Percentiles rank a stretch among this genome's conserved stretches.
Evolutionary conservation across 2,113 vertebrate species (phyloP).

Genomic region (Kryptolebias marmoratus): DNA sequence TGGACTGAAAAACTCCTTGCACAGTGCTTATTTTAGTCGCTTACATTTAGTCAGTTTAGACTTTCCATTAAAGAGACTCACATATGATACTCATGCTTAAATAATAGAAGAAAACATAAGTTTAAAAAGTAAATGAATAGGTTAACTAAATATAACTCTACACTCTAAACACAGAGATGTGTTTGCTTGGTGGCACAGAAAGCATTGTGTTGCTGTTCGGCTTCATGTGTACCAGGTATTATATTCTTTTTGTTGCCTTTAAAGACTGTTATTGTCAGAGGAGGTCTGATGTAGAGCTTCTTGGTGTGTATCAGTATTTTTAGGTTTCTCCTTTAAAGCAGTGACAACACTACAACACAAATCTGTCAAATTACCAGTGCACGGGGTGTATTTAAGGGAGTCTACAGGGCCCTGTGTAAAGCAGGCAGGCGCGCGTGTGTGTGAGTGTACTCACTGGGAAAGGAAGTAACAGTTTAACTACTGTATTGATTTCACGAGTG

Average conservation of each 20-base stretch:
- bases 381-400: slow-evolving; percentile 61
- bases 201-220: slow-evolving; percentile 2
- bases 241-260: slow-evolving; percentile 18
- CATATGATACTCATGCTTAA: no score
- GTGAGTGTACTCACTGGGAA: slow-evolving; percentile 52
- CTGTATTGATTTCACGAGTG: slow-evolving; percentile 76
- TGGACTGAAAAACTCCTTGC: no score
- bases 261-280: slow-evolving; percentile 39
- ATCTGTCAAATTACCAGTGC: slow-evolving; percentile 71
- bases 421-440: slow-evolving; percentile 15
- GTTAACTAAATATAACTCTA: neutral
- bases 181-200: slow-evolving; percentile 2
- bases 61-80: no score
- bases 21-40: no score
- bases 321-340: slow-evolving; percentile 54
- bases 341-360: slow-evolving; percentile 61
- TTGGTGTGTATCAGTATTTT: slow-evolving; percentile 54
- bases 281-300: slow-evolving; percentile 20
- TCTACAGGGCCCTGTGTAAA: slow-evolving; percentile 61
- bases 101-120: no score
- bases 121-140: no score
- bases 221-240: slow-evolving; percentile 13
- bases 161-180: neutral
- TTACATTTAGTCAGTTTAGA: no score
- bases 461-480: slow-evolving; percentile 79